Percentiles rank a stretch among this genome's conserved stretches.
These are phyloP conservation scores for Boleophthalmus pectinirostris DNA, from an alignment of 2,113 vertebrate species.

Conservation along the genomic window DNA sequence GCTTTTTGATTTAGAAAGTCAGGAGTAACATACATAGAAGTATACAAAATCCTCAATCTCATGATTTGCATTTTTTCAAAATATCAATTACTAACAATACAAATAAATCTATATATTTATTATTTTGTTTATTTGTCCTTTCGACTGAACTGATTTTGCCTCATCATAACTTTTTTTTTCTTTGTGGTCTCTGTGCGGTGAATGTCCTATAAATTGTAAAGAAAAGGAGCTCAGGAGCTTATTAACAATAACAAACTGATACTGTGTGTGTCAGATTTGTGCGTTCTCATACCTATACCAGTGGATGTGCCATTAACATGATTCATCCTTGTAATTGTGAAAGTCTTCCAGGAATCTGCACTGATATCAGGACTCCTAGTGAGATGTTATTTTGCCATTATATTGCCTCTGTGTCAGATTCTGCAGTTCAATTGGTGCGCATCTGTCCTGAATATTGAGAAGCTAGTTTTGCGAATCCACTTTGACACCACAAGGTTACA, in stretches of 20 bases:
- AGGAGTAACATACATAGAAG: too few relatives aligned
- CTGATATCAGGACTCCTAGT: not conserved
- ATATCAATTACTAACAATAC: too few relatives aligned
- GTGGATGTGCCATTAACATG: not conserved
- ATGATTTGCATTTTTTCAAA: too few relatives aligned
- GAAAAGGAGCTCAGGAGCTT: conserved; percentile 25
- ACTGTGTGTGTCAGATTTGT: conserved; percentile 6
- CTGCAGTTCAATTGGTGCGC: not conserved
- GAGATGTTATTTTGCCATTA: not conserved
- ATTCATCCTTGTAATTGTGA: not conserved
- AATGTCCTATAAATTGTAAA: conserved; percentile 33
- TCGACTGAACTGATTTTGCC: not conserved
- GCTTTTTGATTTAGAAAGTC: too few relatives aligned
- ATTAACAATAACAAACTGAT: conserved; percentile 37
- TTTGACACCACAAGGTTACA: conserved; percentile 4
- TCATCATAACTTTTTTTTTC: conserved; percentile 1
- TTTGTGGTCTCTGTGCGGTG: conserved; percentile 38
- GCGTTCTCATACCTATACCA: not conserved
- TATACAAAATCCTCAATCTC: too few relatives aligned
- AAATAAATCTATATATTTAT: too few relatives aligned
- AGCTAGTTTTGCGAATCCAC: not conserved
- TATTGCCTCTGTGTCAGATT: not conserved
- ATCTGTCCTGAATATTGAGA: not conserved
- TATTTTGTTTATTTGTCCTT: not conserved
- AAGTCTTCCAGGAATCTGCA: not conserved